Percentiles rank a stretch among this genome's conserved stretches.
Conservation (phyloP, 1,140 invertebrate genomes). For the Atopsyche davidsoni region DNA sequence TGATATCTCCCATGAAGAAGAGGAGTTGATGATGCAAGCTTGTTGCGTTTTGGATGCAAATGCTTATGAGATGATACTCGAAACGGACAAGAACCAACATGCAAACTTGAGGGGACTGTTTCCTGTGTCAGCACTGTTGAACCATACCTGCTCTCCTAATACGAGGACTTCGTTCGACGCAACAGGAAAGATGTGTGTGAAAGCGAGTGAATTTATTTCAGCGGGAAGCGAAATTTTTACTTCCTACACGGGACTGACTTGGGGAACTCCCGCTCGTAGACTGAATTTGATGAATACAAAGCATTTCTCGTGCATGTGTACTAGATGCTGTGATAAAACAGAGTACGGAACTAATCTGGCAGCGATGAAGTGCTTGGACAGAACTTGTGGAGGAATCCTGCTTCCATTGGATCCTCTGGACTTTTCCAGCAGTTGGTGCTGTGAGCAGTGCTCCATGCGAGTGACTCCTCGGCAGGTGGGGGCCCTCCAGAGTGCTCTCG, state of each 20-base stretch:
- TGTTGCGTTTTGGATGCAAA: slow-evolving; percentile 66
- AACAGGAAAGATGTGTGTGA: slow-evolving; percentile 54
- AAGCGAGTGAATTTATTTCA: slow-evolving; percentile 55
- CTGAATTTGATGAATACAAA: slow-evolving; percentile 64
- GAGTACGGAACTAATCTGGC: slow-evolving; percentile 49
- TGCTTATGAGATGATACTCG: slow-evolving; percentile 61
- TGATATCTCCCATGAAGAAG: slow-evolving; percentile 50
- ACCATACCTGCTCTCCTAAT: slow-evolving; percentile 71
- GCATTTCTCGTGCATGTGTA: slow-evolving; percentile 67
- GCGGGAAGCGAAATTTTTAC: slow-evolving; percentile 64
- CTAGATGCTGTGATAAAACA: slow-evolving; percentile 63
- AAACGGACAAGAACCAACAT: slow-evolving; percentile 41
- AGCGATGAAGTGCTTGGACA: slow-evolving; percentile 47
- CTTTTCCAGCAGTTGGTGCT: slow-evolving; percentile 42
- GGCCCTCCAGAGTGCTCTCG: slow-evolving; percentile 41
- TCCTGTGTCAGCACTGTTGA: slow-evolving; percentile 64
- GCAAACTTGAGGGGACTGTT: slow-evolving; percentile 63
- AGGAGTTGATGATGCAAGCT: slow-evolving; percentile 53
- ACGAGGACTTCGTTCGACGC: slow-evolving; percentile 60
- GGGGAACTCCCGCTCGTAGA: slow-evolving; percentile 62
- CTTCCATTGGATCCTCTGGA: slow-evolving; percentile 45
- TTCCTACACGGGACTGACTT: slow-evolving; percentile 65
- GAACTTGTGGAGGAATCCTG: slow-evolving; percentile 38
- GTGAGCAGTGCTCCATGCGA: slow-evolving; percentile 42
- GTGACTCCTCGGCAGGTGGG: slow-evolving; percentile 41